phyloP scores from a whole-genome alignment of 2,113 vertebrate species.

The Morone saxatilis region DNA sequence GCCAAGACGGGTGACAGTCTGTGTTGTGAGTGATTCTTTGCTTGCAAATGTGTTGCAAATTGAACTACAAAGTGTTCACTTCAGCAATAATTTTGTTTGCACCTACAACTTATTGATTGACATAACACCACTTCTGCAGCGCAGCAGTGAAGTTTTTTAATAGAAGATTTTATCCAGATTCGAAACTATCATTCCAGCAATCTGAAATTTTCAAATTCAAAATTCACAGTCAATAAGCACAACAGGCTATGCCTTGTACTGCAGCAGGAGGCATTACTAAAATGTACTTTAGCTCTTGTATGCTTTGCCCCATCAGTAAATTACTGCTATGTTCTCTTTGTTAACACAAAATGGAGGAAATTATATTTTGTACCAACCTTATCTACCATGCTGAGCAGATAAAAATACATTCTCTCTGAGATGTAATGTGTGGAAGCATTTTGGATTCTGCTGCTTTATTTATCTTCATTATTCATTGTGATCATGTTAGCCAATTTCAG shows the following conservation, averaged over 20 bases:
- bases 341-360: no score
- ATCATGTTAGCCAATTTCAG: no score
- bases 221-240: not conserved
- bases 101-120: not conserved
- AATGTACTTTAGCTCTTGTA: no score
- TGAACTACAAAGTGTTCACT: not conserved
- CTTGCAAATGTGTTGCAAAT: not conserved
- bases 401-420: no score
- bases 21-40: constrained; percentile 5
- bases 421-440: no score
- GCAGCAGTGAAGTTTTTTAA: not conserved
- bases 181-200: not conserved
- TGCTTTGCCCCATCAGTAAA: not conserved
- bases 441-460: no score
- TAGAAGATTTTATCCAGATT: not conserved
- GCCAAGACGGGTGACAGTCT: not conserved
- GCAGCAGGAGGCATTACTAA: no score
- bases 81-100: not conserved
- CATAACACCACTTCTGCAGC: not conserved
- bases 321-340: not conserved
- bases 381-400: no score
- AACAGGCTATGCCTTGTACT: not conserved
- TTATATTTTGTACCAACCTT: no score
- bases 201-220: not conserved
- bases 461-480: not conserved